phyloP scores from a whole-genome alignment of 2,888 invertebrate species.

The Trissolcus japonicus region DNA sequence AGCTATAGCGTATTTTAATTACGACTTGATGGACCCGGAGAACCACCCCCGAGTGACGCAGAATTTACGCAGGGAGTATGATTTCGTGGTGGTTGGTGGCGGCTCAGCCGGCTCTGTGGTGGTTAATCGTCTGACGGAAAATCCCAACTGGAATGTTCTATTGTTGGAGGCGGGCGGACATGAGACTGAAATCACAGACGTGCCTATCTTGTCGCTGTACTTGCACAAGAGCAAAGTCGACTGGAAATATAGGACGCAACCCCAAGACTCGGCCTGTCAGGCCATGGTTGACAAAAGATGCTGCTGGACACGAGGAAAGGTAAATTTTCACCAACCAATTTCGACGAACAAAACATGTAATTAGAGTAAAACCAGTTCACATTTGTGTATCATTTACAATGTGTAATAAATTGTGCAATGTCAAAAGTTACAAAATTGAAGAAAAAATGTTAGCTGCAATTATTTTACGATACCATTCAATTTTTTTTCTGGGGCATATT shows the following conservation, averaged over 20 bases:
- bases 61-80: slow-evolving; percentile 83
- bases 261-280: slow-evolving; percentile 88
- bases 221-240: slow-evolving; percentile 93
- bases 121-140: slow-evolving; percentile 87
- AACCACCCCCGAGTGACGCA: slow-evolving; percentile 83
- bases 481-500: too few species aligned
- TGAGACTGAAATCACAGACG: slow-evolving; percentile 91
- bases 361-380: too few species aligned
- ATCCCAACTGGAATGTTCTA: slow-evolving; percentile 86
- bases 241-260: slow-evolving; percentile 94
- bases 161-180: slow-evolving; percentile 91
- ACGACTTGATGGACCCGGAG: slow-evolving; percentile 90
- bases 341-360: too few species aligned
- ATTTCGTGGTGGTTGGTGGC: slow-evolving; percentile 89
- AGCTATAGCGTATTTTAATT: slow-evolving; percentile 88
- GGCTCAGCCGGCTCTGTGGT: slow-evolving; percentile 91
- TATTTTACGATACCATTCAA: too few species aligned
- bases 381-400: too few species aligned
- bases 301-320: slow-evolving; percentile 93
- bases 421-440: too few species aligned
- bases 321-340: slow-evolving; percentile 60
- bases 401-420: too few species aligned
- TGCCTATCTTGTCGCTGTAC: slow-evolving; percentile 90
- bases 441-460: too few species aligned
- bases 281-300: slow-evolving; percentile 91